Base-by-base conservation (phyloP, 2,113 vertebrate genomes). In the Oriolus oriolus region DNA sequence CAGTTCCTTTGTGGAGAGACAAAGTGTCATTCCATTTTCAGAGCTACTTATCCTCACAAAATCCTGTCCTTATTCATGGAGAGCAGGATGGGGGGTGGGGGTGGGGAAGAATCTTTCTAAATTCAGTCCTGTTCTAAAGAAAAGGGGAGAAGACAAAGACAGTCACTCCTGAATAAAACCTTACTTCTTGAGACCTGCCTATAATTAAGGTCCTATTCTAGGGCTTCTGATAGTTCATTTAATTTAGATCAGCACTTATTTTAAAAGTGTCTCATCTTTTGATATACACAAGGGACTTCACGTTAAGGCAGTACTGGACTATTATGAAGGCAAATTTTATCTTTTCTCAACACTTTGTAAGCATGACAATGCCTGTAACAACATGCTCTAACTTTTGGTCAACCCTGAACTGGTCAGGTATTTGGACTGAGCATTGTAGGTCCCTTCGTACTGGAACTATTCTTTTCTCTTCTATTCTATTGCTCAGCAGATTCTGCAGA, bases 31-130 rank as follows among this genome's bases (percentile, higher is more conserved):
- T 80, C 31, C 31, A 23, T 61, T 87, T 90, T 68, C 44, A 30
- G 53, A 93, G 41, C 57, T 57, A 64, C 11, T 84, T 79, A 87
- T 33, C 33, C 37, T 78, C 39, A 79, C 5, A 56, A 73, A 91
- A 93, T 35, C 7, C 33, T 35, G 18, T 47, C 39, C 35, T 35
- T 77, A 44, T 33, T 75, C 16, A 53, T 2, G 4, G 13, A 10
- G 11, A 77, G 35, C 12, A 42, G 35, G 22, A 61, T 0, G 1
- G 21, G 9, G 7, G 6, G 4, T 31, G 28, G 21, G 18, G 2
- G 5, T 53, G 33, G 53, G 17, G 20, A 60, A 74, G 30, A 69
- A 11, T 18, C 27, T 37, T 81, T 39, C 26, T 31, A 64, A 89
- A 71, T 64, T 79, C 61, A 71, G 12, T 30, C 11, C 19, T 68